phyloP scores from a whole-genome alignment of 2,113 vertebrate genomes.

The Scomber japonicus region DNA sequence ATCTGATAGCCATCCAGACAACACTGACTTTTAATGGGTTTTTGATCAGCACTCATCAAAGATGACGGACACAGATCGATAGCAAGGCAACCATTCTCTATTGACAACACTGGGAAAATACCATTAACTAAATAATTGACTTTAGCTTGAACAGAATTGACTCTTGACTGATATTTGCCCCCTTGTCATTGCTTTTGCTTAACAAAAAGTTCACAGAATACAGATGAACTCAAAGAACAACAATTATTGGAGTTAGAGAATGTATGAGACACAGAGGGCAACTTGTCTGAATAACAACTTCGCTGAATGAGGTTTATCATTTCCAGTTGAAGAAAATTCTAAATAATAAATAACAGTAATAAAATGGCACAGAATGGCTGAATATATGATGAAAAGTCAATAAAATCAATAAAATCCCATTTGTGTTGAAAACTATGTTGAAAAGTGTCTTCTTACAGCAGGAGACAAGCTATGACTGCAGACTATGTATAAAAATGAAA shows the following conservation, averaged over 20 bases:
- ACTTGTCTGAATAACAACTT: not conserved
- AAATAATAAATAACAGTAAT: too few relatives aligned
- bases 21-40: slow-evolving; percentile 58
- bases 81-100: slow-evolving; percentile 16
- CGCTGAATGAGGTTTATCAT: not conserved
- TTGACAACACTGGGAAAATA: slow-evolving; percentile 42
- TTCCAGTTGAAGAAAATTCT: not conserved
- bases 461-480: too few relatives aligned
- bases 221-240: not conserved
- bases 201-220: slow-evolving; percentile 8
- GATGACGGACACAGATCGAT: slow-evolving; percentile 55
- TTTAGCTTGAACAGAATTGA: slow-evolving; percentile 33
- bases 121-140: slow-evolving; percentile 57
- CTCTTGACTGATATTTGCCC: slow-evolving; percentile 20
- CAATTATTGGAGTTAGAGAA: not conserved
- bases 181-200: not conserved
- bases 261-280: not conserved
- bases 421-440: not conserved
- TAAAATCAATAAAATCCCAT: too few relatives aligned
- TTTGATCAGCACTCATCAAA: slow-evolving; percentile 56
- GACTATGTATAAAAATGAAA: too few relatives aligned
- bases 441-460: not conserved
- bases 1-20: slow-evolving; percentile 35
- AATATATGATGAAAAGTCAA: not conserved
- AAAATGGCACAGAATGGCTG: too few relatives aligned